Evolutionary conservation across 2,888 invertebrate genomes (phyloP).

Genomic region (Drosophila basisetae): DNA sequence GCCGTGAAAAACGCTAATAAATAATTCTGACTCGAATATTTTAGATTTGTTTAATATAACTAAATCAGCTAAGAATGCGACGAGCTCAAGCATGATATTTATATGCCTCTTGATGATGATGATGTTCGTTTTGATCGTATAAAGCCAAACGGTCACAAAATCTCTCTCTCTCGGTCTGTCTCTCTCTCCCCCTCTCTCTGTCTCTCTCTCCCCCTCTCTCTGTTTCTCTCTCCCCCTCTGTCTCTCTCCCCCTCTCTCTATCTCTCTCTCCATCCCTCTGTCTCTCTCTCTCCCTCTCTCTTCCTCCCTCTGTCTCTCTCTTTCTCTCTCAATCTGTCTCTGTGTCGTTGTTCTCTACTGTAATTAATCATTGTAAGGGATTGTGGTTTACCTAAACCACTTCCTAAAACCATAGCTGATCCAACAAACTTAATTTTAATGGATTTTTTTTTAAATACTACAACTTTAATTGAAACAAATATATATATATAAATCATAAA

Average conservation of each 20-base stretch:
- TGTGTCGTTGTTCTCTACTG: not conserved
- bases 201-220: not conserved
- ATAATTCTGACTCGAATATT: not conserved
- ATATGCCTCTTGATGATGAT: not conserved
- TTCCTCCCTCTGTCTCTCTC: not conserved
- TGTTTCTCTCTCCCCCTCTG: not conserved
- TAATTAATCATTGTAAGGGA: not conserved
- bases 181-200: not conserved
- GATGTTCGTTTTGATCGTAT: not conserved
- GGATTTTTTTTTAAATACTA: not conserved
- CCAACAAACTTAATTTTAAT: not conserved
- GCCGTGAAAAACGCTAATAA: not conserved
- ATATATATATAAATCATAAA: not conserved
- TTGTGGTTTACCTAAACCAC: not conserved
- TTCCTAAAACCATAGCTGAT: not conserved
- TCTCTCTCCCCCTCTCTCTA: too few species aligned
- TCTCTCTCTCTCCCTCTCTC: not conserved
- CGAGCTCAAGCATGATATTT: not conserved
- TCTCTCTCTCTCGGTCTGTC: not conserved
- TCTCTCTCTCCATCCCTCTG: not conserved
- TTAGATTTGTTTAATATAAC: not conserved
- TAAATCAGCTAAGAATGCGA: not conserved
- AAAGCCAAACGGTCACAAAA: not conserved
- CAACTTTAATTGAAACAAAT: not conserved
- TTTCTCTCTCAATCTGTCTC: not conserved